Evolutionary conservation across 2,888 invertebrate genomes (phyloP), one percentile per base, ranked within the genome.

Genomic region (Bellardia pandia): DNA sequence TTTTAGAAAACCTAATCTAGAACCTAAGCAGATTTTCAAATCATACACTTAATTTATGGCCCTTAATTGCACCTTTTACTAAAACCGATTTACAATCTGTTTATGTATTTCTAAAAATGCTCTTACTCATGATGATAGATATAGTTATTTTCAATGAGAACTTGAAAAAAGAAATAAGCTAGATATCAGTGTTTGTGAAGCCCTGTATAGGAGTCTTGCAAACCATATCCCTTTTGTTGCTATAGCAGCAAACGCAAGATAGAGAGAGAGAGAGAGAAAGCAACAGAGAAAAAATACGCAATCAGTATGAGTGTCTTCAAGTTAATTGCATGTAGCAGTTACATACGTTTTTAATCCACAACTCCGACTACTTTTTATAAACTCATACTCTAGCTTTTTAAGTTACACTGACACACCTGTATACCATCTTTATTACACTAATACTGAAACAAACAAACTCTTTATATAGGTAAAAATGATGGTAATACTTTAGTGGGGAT

Each of bases 281-380:
- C 5, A 0, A 33, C 3, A 60, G 30, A 23, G 11, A 77, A 71
- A 37, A 11, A 37, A 56, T 66, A 51, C 40, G 37, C 71, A 79
- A 86, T 86, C 58, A 71, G 42, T 58, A 16, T 58, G 48, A 56
- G 68, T 56, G 68, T 56, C 75, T 74, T 75, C 56, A 48, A 83
- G 78, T 79, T 83, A 79, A 83, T 86, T 86, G 69, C 86, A 79
- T 64, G 58, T 82, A 69, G 78, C 78, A 78, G 78, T 86, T 79
- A 79, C 75, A 23, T 23, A 16, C 75, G 11, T 33, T 33, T 75
- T 71, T 30, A 69, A 82, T 62, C 62, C 40, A 11, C 58, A 77
- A 23, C 23, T 23, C 23, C 1, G 23, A 23, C 48, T 23, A 40
- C 53, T 51, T n/a, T 23, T 37, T 23, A 23, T 1, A 51, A 14